Percentiles rank a stretch among this genome's conserved stretches.
Conservation (phyloP, 1,140 invertebrate species). For the Ceratosolen fusciceps region DNA sequence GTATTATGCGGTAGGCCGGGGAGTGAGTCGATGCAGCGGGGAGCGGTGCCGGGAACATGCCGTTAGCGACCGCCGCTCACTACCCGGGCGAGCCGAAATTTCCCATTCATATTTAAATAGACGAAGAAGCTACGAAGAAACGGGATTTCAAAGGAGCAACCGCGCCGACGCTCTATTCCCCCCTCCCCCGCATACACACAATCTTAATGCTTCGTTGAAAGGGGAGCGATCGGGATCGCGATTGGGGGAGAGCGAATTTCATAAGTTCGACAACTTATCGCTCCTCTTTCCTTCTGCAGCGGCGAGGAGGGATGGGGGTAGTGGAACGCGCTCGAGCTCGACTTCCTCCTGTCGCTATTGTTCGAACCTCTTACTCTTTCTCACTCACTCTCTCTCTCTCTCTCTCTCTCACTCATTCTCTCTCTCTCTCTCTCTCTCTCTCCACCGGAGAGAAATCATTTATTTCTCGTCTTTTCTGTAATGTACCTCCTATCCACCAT, state of each 20-base stretch:
- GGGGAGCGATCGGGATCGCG: constrained; percentile 12
- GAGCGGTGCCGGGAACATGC: not conserved
- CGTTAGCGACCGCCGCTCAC: not conserved
- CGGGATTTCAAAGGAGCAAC: constrained; percentile 1
- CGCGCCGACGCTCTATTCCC: constrained; percentile 15
- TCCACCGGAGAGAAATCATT: too few species aligned
- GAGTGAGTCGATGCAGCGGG: not conserved
- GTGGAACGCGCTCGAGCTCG: not conserved
- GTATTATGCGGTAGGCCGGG: too few species aligned
- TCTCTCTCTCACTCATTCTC: too few species aligned
- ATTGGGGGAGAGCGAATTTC: constrained; percentile 37
- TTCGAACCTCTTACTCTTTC: too few species aligned
- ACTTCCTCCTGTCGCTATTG: too few species aligned
- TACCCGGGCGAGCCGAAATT: constrained; percentile 37
- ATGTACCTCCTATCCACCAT: too few species aligned
- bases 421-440: too few species aligned
- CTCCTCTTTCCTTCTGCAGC: constrained; percentile 6
- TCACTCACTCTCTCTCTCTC: too few species aligned
- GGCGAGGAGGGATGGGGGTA: not conserved
- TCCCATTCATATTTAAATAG: constrained; percentile 42
- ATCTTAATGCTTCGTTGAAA: constrained; percentile 30
- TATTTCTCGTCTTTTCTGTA: too few species aligned
- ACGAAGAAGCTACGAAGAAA: not conserved
- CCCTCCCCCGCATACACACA: too few species aligned
- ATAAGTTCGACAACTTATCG: constrained; percentile 31